Conservation (phyloP, 2,888 invertebrate species). For the Nezara viridula region DNA sequence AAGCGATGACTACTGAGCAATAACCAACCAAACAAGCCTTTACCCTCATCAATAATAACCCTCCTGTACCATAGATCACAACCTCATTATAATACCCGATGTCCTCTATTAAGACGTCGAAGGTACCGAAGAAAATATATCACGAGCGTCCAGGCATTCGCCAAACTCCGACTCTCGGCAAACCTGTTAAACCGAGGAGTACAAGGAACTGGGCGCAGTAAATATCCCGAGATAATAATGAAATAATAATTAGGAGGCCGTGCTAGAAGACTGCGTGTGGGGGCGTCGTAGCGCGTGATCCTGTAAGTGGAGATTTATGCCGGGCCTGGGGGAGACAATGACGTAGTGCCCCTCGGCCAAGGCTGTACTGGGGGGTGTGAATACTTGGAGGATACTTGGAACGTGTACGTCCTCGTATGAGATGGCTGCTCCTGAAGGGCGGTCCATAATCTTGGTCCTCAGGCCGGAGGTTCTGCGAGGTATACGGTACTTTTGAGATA, state of each 20-base stretch:
- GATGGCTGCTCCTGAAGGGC: slow-evolving; percentile 27
- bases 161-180: background rate
- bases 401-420: slow-evolving; percentile 1
- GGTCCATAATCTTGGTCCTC: slow-evolving; percentile 3
- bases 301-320: slow-evolving; percentile 46
- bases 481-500: background rate
- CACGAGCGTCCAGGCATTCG: background rate
- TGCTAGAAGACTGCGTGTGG: slow-evolving; percentile 38
- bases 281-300: slow-evolving; percentile 47
- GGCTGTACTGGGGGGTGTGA: background rate
- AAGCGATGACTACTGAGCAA: background rate
- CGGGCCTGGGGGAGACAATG: slow-evolving; percentile 54
- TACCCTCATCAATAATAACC: background rate
- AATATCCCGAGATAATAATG: slow-evolving; percentile 46
- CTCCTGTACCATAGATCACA: background rate
- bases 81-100: background rate
- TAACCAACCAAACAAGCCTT: background rate
- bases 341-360: slow-evolving; percentile 26
- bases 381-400: slow-evolving; percentile 44
- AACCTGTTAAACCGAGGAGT: slow-evolving; percentile 5
- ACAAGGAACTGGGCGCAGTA: slow-evolving; percentile 10
- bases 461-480: background rate
- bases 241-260: slow-evolving; percentile 47
- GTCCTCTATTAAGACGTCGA: slow-evolving; percentile 25
- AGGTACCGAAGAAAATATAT: background rate